Evolutionary conservation across 2,113 vertebrate species (phyloP).

Genomic region (Hemiscyllium ocellatum): DNA sequence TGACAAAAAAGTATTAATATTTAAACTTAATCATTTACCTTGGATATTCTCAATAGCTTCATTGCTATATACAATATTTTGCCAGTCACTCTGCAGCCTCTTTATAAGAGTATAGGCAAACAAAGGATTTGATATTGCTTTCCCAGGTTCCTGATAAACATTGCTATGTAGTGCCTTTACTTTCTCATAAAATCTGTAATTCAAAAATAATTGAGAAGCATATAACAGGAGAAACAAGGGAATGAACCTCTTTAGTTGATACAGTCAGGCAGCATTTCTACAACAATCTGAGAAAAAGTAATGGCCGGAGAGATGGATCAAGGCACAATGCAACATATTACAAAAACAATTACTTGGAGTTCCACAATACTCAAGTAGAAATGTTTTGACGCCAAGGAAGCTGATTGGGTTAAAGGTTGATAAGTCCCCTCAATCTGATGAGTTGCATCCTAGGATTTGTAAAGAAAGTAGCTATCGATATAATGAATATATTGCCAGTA

Average conservation of each 20-base stretch:
- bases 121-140: constrained; percentile 71
- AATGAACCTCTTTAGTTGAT: neutral
- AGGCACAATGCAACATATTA: neutral
- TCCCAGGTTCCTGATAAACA: constrained; percentile 49
- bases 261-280: constrained; percentile 26
- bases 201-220: constrained; percentile 38
- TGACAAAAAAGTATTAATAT: neutral
- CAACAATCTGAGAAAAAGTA: constrained; percentile 19
- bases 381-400: constrained; percentile 33
- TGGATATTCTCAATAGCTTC: constrained; percentile 67
- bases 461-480: too few species aligned
- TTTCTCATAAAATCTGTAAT: constrained; percentile 76
- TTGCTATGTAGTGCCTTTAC: constrained; percentile 63
- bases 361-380: constrained; percentile 38
- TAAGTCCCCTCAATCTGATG: too few species aligned
- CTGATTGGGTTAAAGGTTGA: too few species aligned
- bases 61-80: constrained; percentile 67
- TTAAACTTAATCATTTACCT: constrained; percentile 52
- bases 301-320: neutral
- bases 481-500: too few species aligned
- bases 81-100: constrained; percentile 80
- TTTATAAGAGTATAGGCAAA: constrained; percentile 84
- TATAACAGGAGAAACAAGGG: neutral
- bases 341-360: constrained; percentile 20
- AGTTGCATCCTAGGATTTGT: too few species aligned